Evolutionary conservation across 2,888 invertebrate species (phyloP).

Genomic region (Pedicia rivosa): DNA sequence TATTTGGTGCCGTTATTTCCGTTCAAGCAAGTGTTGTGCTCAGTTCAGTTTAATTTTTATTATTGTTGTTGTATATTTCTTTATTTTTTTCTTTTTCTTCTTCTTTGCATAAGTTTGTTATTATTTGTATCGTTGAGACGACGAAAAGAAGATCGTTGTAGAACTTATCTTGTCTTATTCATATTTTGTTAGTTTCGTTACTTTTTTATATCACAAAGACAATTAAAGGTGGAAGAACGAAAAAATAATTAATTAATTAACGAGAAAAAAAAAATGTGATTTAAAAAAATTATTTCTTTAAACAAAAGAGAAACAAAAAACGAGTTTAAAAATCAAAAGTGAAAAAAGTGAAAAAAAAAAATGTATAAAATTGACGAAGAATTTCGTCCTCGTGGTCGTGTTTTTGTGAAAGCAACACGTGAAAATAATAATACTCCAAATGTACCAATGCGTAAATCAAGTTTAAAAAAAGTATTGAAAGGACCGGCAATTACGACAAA

Average conservation of each 20-base stretch:
- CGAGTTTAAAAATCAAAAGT: background rate
- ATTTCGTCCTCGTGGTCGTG: slow-evolving; percentile 19
- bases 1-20: slow-evolving; percentile 4
- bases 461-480: slow-evolving; percentile 33
- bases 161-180: too few species aligned
- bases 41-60: too few species aligned
- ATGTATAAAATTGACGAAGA: slow-evolving; percentile 23
- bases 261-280: too few species aligned
- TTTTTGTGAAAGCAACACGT: slow-evolving; percentile 20
- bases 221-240: too few species aligned
- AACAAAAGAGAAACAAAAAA: too few species aligned
- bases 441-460: slow-evolving; percentile 28
- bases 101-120: too few species aligned
- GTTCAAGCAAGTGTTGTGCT: slow-evolving; percentile 3
- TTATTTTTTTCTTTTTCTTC: slow-evolving; percentile 2
- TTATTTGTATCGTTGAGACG: too few species aligned
- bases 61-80: slow-evolving; percentile 3
- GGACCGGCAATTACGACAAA: slow-evolving; percentile 48
- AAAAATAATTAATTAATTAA: too few species aligned
- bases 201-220: too few species aligned
- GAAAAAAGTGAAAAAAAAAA: slow-evolving; percentile 3
- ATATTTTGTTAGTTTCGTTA: too few species aligned
- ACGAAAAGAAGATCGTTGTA: slow-evolving; percentile 2
- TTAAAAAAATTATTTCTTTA: too few species aligned
- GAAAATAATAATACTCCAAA: slow-evolving; percentile 11